These are phyloP conservation scores for Nothobranchius furzeri DNA, from an alignment of 2,113 vertebrate genomes.

Conservation along the genomic window DNA sequence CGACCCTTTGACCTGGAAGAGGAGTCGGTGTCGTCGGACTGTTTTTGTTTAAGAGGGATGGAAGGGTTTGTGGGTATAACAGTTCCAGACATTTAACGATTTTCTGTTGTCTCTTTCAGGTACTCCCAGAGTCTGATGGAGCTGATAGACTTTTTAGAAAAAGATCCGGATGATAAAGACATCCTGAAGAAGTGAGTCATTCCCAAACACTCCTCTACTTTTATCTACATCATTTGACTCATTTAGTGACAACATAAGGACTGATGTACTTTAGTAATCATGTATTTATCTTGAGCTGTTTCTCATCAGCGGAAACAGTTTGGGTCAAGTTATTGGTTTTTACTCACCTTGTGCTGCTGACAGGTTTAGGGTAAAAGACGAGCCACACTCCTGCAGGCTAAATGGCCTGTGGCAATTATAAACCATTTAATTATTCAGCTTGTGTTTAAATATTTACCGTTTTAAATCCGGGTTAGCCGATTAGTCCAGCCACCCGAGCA, in stretches of 20 bases:
- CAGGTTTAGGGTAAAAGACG: not conserved
- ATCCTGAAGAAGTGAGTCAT: slow-evolving; percentile 86
- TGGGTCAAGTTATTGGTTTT: not conserved
- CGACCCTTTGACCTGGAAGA: slow-evolving; percentile 8
- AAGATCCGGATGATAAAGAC: slow-evolving; percentile 87
- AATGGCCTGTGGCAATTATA: no score
- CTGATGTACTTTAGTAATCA: not conserved
- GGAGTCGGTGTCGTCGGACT: not conserved
- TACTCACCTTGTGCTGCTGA: not conserved
- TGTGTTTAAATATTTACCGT: not conserved
- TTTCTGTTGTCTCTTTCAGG: slow-evolving; percentile 62
- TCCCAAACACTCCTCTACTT: not conserved
- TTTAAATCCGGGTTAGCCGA: no score
- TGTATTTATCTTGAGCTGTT: not conserved
- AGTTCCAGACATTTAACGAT: not conserved
- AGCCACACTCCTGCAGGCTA: not conserved
- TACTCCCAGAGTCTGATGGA: slow-evolving; percentile 91
- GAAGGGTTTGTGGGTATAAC: no score
- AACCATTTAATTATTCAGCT: not conserved
- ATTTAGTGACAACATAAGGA: not conserved
- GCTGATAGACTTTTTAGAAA: slow-evolving; percentile 90
- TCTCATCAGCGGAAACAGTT: slow-evolving; percentile 3
- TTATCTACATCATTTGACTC: not conserved
- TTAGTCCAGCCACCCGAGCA: no score
- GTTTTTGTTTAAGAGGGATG: not conserved